These are phyloP conservation scores for Ochotona curzoniae DNA, from an alignment of 2,113 vertebrate species.

Conservation along the genomic window DNA sequence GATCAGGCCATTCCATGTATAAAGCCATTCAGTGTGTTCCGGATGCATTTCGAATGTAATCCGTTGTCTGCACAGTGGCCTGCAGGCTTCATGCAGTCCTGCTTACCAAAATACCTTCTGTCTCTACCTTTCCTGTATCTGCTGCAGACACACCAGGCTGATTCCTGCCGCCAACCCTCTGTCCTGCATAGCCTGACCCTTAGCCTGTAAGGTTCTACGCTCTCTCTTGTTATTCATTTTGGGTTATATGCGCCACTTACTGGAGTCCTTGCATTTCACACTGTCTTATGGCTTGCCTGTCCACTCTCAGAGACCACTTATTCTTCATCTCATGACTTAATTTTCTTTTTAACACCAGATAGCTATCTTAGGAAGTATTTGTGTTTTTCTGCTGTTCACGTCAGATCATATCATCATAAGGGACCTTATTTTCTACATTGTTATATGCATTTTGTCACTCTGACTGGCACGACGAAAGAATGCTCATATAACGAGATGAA, in stretches of 20 bases:
- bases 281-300: not conserved
- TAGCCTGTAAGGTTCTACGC: not conserved
- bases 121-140: not conserved
- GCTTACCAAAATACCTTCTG: not conserved
- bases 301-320: not conserved
- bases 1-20: not conserved
- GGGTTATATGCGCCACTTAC: not conserved
- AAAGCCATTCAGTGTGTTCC: not conserved
- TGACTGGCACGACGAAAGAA: not conserved
- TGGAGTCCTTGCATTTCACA: not conserved
- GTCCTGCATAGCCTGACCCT: not conserved
- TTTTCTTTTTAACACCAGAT: not conserved
- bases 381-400: not conserved
- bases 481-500: constrained; percentile 38
- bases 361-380: not conserved
- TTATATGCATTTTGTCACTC: not conserved
- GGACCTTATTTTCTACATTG: not conserved
- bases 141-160: not conserved
- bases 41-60: constrained; percentile 18
- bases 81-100: accelerated
- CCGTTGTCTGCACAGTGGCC: not conserved
- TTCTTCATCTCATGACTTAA: not conserved
- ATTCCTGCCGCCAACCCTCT: not conserved
- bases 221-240: not conserved
- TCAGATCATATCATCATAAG: not conserved